These are phyloP conservation scores for Drosophila sp. DNA, from an alignment of 1,140 invertebrate genomes.

Conservation along the genomic window DNA sequence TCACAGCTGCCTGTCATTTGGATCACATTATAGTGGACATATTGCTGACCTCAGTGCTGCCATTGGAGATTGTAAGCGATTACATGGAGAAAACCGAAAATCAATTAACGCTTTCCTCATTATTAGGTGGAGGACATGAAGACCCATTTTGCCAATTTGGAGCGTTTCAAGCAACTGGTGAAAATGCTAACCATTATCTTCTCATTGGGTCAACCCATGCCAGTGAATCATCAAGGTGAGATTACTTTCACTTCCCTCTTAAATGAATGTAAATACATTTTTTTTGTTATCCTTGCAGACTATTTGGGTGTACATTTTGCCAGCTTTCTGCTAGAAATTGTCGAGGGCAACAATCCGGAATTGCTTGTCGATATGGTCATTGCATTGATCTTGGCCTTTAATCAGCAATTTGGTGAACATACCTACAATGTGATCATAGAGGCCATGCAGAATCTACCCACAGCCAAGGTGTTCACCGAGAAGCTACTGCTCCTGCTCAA, in stretches of 20 bases:
- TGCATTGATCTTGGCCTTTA: constrained; percentile 93
- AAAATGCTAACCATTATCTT: constrained; percentile 93
- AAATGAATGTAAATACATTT: not conserved
- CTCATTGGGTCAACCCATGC: constrained; percentile 94
- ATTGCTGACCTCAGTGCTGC: constrained; percentile 92
- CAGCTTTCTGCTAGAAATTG: constrained; percentile 89
- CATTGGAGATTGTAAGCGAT: constrained; percentile 91
- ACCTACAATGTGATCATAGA: constrained; percentile 90
- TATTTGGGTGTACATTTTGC: constrained; percentile 92
- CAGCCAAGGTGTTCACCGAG: constrained; percentile 94
- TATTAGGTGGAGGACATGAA: constrained; percentile 81
- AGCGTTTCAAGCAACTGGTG: constrained; percentile 84
- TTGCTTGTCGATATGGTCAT: constrained; percentile 92
- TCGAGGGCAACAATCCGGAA: constrained; percentile 91
- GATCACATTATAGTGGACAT: constrained; percentile 91
- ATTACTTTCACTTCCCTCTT: not conserved
- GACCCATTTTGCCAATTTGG: constrained; percentile 77
- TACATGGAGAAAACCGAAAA: not conserved
- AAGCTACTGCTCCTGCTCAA: constrained; percentile 94
- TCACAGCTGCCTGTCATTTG: constrained; percentile 93
- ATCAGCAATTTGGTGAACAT: constrained; percentile 90
- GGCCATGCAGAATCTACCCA: constrained; percentile 87
- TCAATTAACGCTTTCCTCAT: not conserved
- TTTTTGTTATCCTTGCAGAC: constrained; percentile 85
- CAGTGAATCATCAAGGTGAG: constrained; percentile 91